phyloP scores from a whole-genome alignment of 2,113 vertebrate genomes.

The Crotalus viridis region DNA sequence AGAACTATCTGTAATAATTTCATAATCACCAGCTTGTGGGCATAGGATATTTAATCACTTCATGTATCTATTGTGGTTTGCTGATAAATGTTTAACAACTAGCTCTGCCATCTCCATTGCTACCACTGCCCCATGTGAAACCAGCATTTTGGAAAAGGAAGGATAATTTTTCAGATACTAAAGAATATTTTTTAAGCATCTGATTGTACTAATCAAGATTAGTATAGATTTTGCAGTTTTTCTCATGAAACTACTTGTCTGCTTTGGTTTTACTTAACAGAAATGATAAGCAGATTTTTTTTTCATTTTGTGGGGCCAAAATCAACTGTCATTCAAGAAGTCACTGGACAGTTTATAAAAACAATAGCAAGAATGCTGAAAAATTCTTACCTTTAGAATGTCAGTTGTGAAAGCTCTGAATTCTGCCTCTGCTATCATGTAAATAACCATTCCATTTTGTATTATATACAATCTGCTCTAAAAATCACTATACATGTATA shows the following conservation, averaged over 20 bases:
- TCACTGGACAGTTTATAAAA: background rate
- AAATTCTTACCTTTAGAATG: background rate
- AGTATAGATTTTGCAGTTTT: background rate
- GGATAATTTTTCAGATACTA: background rate
- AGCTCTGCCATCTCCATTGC: background rate
- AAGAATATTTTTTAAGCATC: background rate
- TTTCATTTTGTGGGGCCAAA: background rate
- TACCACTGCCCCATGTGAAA: background rate
- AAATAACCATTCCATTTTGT: background rate
- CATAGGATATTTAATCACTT: background rate
- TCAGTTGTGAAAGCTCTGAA: background rate
- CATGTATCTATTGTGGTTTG: background rate
- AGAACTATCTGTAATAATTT: background rate
- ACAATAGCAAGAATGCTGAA: background rate
- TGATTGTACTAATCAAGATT: background rate
- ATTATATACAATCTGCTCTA: background rate
- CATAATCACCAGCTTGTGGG: background rate
- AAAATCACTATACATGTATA: background rate
- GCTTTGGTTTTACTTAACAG: background rate
- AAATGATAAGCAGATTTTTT: background rate
- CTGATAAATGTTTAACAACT: background rate
- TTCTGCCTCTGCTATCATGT: background rate
- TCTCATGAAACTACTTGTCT: background rate
- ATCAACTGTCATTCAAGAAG: background rate
- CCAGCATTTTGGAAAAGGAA: background rate